phyloP scores from a whole-genome alignment of 2,888 invertebrate genomes.

The Coronaproctus castanopsis region DNA sequence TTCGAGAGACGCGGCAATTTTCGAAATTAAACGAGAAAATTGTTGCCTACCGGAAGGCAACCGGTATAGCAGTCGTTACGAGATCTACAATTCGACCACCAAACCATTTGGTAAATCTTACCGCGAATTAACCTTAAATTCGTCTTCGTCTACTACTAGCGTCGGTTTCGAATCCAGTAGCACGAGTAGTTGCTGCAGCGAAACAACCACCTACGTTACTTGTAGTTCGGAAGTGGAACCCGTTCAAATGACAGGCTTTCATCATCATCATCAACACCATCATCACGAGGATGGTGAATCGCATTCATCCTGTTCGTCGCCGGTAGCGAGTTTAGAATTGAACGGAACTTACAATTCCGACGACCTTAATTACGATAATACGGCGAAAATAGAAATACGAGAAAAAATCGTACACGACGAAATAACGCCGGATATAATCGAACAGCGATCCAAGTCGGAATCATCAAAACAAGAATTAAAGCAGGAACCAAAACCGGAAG shows the following conservation, averaged over 20 bases:
- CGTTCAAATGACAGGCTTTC: constrained; percentile 15
- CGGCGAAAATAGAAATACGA: neutral
- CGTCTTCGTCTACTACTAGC: constrained; percentile 11
- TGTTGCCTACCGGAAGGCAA: constrained; percentile 2
- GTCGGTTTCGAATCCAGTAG: constrained; percentile 10
- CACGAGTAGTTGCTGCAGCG: constrained; percentile 11
- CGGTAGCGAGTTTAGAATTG: too few relatives aligned
- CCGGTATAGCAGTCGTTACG: constrained; percentile 17
- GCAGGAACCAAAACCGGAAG: too few relatives aligned
- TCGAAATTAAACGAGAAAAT: constrained; percentile 12
- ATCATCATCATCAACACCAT: too few relatives aligned
- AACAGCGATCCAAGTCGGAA: constrained; percentile 5
- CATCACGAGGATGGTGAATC: too few relatives aligned
- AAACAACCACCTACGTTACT: constrained; percentile 12
- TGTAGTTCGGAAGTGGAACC: constrained; percentile 16
- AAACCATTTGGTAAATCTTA: constrained; percentile 17
- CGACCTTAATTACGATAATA: neutral
- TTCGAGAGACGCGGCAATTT: constrained; percentile 11
- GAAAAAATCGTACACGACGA: neutral
- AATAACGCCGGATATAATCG: too few relatives aligned
- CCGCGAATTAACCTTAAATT: constrained; percentile 13
- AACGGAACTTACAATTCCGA: too few relatives aligned
- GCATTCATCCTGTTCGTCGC: too few relatives aligned
- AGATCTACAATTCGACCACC: constrained; percentile 18
- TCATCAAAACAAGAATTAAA: constrained; percentile 15